phyloP scores from a whole-genome alignment of 2,113 vertebrate genomes.

The Megaceryle maxima region DNA sequence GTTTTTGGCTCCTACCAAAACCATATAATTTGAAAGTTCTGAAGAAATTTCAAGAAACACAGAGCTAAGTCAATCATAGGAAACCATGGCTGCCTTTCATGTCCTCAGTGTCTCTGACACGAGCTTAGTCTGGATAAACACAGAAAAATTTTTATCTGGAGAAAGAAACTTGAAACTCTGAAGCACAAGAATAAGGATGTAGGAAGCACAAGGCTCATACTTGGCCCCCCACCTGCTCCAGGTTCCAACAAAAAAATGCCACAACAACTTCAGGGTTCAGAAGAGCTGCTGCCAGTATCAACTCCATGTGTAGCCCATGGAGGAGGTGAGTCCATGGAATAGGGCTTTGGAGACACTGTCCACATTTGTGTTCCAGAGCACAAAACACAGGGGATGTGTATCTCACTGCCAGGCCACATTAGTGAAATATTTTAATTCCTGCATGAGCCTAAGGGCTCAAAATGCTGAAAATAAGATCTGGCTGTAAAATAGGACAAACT shows the following conservation, averaged over 20 bases:
- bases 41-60: constrained; percentile 19
- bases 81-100: constrained; percentile 18
- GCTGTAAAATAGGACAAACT: not conserved
- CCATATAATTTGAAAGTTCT: constrained; percentile 5
- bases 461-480: not conserved
- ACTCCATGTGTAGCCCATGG: not conserved
- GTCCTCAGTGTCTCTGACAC: not conserved
- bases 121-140: constrained; percentile 22
- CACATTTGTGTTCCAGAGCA: not conserved
- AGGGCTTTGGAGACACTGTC: not conserved
- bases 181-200: not conserved
- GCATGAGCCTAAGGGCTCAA: not conserved
- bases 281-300: not conserved
- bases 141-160: not conserved
- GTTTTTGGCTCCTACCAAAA: constrained; percentile 12
- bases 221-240: not conserved
- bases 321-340: not conserved
- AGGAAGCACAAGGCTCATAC: not conserved
- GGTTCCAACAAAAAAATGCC: not conserved
- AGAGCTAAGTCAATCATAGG: not conserved
- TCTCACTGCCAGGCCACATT: not conserved
- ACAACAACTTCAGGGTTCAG: not conserved
- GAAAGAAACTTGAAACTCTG: not conserved
- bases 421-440: not conserved
- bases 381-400: not conserved